Conservation (phyloP, 2,113 vertebrate species). For the Cnemophilus loriae region DNA sequence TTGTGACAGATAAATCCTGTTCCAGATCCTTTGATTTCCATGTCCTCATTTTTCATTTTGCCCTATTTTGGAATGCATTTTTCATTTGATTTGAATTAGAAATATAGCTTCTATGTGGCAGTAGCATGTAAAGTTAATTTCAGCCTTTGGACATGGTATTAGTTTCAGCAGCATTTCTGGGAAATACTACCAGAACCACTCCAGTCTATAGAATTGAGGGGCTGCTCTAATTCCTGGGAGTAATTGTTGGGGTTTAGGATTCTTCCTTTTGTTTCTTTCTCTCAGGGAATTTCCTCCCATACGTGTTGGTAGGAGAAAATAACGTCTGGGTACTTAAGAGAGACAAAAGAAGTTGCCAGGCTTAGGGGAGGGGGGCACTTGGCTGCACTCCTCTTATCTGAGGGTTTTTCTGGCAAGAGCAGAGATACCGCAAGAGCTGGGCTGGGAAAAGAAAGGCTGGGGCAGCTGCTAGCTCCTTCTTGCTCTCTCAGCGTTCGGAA, state of each 20-base stretch:
- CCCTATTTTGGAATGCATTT: neutral
- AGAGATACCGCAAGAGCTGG: neutral
- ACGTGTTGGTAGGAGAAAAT: neutral
- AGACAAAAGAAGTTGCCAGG: neutral
- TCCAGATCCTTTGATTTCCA: neutral
- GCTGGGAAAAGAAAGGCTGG: neutral
- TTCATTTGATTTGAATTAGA: neutral
- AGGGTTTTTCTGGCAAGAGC: neutral
- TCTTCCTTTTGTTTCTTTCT: neutral
- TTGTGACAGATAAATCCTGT: neutral
- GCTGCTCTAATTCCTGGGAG: neutral
- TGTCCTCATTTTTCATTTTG: neutral
- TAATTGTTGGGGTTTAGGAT: neutral
- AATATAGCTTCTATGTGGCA: neutral
- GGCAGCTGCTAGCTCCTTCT: neutral
- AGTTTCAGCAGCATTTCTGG: neutral
- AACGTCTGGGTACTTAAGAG: neutral
- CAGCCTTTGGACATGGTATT: neutral
- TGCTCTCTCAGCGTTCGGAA: fast-evolving
- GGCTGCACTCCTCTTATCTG: neutral
- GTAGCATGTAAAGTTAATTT: neutral
- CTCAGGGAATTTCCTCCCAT: neutral
- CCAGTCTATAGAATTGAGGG: neutral
- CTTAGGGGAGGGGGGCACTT: too few species aligned
- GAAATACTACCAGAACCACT: neutral